Conservation (phyloP, 2,797 vertebrate genomes). For the Petrocephalus sullivani region DNA sequence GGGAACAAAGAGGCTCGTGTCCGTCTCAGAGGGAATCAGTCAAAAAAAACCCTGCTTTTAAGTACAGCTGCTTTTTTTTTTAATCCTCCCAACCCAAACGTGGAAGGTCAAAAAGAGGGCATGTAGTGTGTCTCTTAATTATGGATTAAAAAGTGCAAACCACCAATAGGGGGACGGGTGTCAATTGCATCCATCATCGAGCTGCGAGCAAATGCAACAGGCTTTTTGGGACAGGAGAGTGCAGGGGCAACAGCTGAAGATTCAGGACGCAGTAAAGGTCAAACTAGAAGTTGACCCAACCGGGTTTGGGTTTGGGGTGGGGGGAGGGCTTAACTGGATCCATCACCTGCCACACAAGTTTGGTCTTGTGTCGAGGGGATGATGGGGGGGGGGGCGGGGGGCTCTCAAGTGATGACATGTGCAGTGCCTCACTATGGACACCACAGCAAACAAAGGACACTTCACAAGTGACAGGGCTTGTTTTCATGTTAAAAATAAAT, state of each 20-base stretch:
- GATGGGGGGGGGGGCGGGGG: not conserved
- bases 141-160: constrained; percentile 18
- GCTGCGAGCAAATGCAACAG: not conserved
- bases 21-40: not conserved
- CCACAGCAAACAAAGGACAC: constrained; percentile 34
- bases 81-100: not conserved
- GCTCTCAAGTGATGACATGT: not conserved
- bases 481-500: constrained; percentile 41
- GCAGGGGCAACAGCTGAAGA: not conserved
- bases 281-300: not conserved
- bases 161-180: constrained; percentile 19
- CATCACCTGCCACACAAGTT: constrained; percentile 4
- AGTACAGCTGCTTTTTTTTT: not conserved
- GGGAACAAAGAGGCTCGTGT: not conserved
- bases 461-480: constrained; percentile 64
- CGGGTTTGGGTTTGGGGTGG: not conserved
- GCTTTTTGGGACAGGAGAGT: not conserved
- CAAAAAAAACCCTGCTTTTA: not conserved
- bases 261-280: not conserved
- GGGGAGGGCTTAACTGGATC: constrained; percentile 18
- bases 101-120: not conserved
- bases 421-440: constrained; percentile 34
- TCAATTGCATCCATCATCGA: constrained; percentile 28
- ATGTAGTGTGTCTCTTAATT: not conserved
- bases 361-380: not conserved